Base-by-base conservation (phyloP, 1,140 invertebrate genomes). In the Agrilus planipennis region DNA sequence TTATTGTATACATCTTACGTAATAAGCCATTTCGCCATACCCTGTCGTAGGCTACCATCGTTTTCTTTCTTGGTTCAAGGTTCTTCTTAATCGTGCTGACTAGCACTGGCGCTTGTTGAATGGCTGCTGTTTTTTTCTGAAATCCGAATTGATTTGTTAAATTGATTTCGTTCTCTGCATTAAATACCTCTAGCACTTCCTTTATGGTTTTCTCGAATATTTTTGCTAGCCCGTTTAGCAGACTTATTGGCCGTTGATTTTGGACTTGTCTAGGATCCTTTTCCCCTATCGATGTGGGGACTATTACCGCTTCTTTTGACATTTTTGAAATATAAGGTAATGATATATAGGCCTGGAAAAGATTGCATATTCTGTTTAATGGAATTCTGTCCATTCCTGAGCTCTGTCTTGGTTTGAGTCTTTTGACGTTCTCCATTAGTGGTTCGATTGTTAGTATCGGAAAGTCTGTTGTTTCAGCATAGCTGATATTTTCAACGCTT, bases 31-130 rank as follows among this genome's bases (percentile, higher is more conserved):
- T 3, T 11, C 17, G n/a, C 34, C 34, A 35, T 2, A 35, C 11
- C 20, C 15, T 35, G 7, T 21, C 18, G 17, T 21, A 1, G 23
- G n/a, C n/a, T n/a, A n/a, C n/a, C n/a, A n/a, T n/a, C n/a, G n/a
- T n/a, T 14, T 6, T 3, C n/a, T 11, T 6, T 11, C 7, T n/a
- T 12, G 20, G 18, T 22, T 35, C 11, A 22, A 11, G n/a, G n/a
- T n/a, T n/a, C n/a, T n/a, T n/a, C n/a, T n/a, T n/a, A n/a, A n/a
- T n/a, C n/a, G n/a, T n/a, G 3, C 23, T 21, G 10, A 20, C 17
- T 12, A 35, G 34, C 12, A 22, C 23, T 14, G 23, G 20, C 20
- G 34, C 18, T 12, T 35, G 34, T 35, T 35, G n/a, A 12, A 17
- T 14, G 5, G 17, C 16, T 7, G 3, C n/a, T 12, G 15, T 6